Evolutionary conservation across 2,113 vertebrate species (phyloP), one percentile per base, ranked within the genome.

Genomic region (Gymnocephalus cernua): DNA sequence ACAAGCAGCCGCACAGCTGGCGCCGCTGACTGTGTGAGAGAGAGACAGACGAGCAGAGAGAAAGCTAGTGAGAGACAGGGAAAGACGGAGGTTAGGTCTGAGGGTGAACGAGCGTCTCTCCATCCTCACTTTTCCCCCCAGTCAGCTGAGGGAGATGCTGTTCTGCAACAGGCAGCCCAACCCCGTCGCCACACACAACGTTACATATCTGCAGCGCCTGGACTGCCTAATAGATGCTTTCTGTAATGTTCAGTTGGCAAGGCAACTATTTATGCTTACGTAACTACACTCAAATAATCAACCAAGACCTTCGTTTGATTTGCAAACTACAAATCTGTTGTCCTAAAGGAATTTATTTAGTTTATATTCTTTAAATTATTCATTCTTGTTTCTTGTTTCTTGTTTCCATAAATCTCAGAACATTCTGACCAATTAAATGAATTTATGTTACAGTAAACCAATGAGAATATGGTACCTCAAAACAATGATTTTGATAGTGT

Each of bases 71-170:
- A 61, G 68, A 83, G 83, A 72, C 21, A 21, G 41, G 32, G 59
- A 61, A 62, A 83, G 83, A 72, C 21, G n/a, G 64, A 72, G 83
- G 80, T 74, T 53, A 81, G 51, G 77, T 58, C 56, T 77, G 61
- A 67, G 75, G 59, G 59, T 19, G 81, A 61, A n/a, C 18, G 51
- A 73, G 25, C 35, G 15, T 8, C 65, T 70, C 56, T 70, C 66
- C 74, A 77, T 70, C 57, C 50, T 63, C 62, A 21, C 48, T 56
- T 29, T 76, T 6, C 61, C 48, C 50, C 77, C 63, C 71, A 44
- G 45, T 63, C 62, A 29, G 74, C 62, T 66, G 18, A 48, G 27
- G 44, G 73, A 73, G 29, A 80, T 2, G 47, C 29, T 78, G 48
- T 21, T 69, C 66, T n/a, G 59, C 58, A 74, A 12, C 61, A 57